Evolutionary conservation across 2,797 vertebrate species (phyloP).

Genomic region (Okamejei kenojei): DNA sequence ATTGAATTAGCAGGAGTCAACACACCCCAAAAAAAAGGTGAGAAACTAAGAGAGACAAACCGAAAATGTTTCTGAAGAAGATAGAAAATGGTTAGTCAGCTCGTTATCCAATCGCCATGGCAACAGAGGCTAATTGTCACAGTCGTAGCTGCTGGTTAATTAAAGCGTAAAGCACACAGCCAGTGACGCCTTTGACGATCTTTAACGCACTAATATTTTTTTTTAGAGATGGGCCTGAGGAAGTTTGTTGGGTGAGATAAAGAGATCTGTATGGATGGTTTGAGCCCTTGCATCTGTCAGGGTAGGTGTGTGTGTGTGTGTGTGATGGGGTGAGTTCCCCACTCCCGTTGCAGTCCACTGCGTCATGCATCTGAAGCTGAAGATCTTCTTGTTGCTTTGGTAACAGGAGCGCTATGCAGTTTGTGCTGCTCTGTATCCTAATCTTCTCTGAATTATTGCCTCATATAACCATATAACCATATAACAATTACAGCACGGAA

Average conservation of each 20-base stretch:
- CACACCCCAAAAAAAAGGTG: neutral
- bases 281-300: neutral
- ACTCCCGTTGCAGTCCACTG: neutral
- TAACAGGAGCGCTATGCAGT: neutral
- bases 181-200: neutral
- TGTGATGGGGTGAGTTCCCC: neutral
- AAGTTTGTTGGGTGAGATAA: neutral
- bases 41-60: neutral
- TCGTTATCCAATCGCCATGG: slow-evolving; percentile 1
- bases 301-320: no score
- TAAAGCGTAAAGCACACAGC: neutral
- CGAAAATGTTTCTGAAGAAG: neutral
- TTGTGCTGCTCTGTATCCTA: neutral
- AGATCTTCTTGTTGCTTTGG: slow-evolving; percentile 33
- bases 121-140: neutral
- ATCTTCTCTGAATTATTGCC: slow-evolving; percentile 14
- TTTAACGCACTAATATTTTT: no score
- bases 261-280: neutral
- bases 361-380: neutral
- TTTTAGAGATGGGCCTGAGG: neutral
- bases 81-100: neutral
- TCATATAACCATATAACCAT: no score
- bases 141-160: neutral
- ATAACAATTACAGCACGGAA: no score
- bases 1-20: neutral